Evolutionary conservation across 2,797 vertebrate species (phyloP).

Genomic region (Chaunax sp.): DNA sequence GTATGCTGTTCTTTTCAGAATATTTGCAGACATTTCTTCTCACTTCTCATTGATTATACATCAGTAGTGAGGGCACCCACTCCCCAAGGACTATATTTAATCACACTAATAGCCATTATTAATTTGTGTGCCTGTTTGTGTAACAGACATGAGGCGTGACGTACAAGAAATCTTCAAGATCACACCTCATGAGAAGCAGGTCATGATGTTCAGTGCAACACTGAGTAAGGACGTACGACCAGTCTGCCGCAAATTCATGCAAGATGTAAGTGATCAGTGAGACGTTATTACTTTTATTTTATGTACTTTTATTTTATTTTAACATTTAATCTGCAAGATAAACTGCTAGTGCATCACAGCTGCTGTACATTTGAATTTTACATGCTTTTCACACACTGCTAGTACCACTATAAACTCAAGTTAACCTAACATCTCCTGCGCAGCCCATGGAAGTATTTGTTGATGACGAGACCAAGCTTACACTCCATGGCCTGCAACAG

Average conservation of each 20-base stretch:
- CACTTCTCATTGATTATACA: neutral
- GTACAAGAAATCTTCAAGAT: conserved; percentile 92
- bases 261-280: conserved; percentile 86
- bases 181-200: conserved; percentile 91
- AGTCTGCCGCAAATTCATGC: conserved; percentile 93
- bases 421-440: conserved; percentile 5
- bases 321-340: no score
- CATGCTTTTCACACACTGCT: no score
- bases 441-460: conserved; percentile 96
- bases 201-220: conserved; percentile 94
- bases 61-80: neutral
- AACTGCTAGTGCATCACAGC: no score
- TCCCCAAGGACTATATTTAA: no score
- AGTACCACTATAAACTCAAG: no score
- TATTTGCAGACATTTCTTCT: no score
- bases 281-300: no score
- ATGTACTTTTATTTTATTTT: no score
- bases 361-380: no score
- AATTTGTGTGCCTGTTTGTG: neutral
- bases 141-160: conserved; percentile 88
- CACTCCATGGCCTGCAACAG: conserved; percentile 91
- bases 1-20: conserved; percentile 71
- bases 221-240: conserved; percentile 92
- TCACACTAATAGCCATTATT: neutral
- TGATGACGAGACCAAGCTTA: conserved; percentile 93